A percentile compares a stretch with the other conserved stretches of the same genome.
These are phyloP conservation scores for Parauchenoglanis ngamensis DNA, from an alignment of 2,797 vertebrate species.

Conservation along the genomic window DNA sequence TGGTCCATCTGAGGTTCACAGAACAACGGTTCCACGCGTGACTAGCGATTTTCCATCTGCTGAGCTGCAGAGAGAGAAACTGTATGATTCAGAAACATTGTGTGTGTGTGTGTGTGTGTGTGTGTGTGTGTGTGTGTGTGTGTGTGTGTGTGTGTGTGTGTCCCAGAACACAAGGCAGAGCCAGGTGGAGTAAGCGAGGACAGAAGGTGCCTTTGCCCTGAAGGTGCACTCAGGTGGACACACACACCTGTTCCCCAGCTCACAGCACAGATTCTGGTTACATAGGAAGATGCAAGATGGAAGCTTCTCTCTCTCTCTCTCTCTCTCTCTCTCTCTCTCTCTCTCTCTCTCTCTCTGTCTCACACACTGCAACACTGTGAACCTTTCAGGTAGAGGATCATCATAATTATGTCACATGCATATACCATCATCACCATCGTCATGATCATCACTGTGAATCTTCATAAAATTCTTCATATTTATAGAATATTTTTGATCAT, in stretches of 20 bases:
- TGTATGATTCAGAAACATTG: conserved; percentile 1
- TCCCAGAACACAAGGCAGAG: conserved; percentile 58
- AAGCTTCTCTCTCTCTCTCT: conserved; percentile 1
- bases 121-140: conserved; percentile 22
- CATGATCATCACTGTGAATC: background rate
- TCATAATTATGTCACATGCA: background rate
- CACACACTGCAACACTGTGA: background rate
- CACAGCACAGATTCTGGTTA: conserved; percentile 67
- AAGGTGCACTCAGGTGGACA: conserved; percentile 54
- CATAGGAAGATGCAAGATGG: conserved; percentile 37
- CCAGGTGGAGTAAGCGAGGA: conserved; percentile 74
- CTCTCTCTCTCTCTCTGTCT: background rate
- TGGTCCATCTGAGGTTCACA: background rate
- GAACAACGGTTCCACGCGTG: background rate
- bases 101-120: background rate
- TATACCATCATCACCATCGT: no score
- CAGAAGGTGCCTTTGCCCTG: conserved; percentile 73
- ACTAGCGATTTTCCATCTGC: background rate
- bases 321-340: background rate
- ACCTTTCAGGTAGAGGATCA: background rate
- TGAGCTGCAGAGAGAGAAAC: background rate
- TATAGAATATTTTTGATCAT: background rate
- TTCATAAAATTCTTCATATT: no score
- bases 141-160: conserved; percentile 23
- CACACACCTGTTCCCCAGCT: conserved; percentile 63